Evolutionary conservation across 2,888 invertebrate genomes (phyloP).

Genomic region (Branchipolynoe longqiensis): DNA sequence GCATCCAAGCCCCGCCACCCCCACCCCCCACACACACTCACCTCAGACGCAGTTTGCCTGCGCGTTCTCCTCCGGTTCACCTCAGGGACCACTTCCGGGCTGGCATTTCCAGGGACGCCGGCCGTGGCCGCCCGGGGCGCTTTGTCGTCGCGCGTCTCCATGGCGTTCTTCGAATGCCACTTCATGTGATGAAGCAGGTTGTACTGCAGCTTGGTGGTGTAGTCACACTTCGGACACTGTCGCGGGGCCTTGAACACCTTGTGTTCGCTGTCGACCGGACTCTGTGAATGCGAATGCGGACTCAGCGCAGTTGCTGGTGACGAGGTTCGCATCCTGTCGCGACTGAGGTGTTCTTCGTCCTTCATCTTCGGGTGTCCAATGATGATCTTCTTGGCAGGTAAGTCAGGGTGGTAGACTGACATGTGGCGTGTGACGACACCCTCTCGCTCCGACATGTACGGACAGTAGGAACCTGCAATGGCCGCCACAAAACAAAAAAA

Average conservation of each 20-base stretch:
- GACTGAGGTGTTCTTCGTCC: not conserved
- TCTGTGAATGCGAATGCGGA: not conserved
- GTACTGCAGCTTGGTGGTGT: slow-evolving; percentile 12
- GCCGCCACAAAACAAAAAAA: too few relatives aligned
- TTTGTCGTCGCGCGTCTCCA: too few relatives aligned
- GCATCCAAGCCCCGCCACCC: too few relatives aligned
- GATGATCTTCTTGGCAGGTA: slow-evolving; percentile 36
- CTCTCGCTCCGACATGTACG: not conserved
- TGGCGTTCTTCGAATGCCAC: too few relatives aligned
- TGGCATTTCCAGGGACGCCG: too few relatives aligned
- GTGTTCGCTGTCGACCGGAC: not conserved
- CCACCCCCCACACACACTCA: too few relatives aligned
- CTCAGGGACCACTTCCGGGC: too few relatives aligned
- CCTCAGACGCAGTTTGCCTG: too few relatives aligned
- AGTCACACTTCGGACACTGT: not conserved
- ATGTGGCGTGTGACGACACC: slow-evolving; percentile 49
- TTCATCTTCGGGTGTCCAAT: slow-evolving; percentile 7
- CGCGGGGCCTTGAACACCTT: slow-evolving; percentile 17
- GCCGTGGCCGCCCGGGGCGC: too few relatives aligned
- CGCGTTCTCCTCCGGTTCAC: too few relatives aligned
- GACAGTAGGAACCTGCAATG: slow-evolving; percentile 53
- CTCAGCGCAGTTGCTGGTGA: not conserved
- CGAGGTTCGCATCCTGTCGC: not conserved
- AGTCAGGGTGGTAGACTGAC: not conserved
- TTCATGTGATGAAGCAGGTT: slow-evolving; percentile 15